Conservation (phyloP, 1,140 invertebrate genomes). For the Anastrepha obliqua region DNA sequence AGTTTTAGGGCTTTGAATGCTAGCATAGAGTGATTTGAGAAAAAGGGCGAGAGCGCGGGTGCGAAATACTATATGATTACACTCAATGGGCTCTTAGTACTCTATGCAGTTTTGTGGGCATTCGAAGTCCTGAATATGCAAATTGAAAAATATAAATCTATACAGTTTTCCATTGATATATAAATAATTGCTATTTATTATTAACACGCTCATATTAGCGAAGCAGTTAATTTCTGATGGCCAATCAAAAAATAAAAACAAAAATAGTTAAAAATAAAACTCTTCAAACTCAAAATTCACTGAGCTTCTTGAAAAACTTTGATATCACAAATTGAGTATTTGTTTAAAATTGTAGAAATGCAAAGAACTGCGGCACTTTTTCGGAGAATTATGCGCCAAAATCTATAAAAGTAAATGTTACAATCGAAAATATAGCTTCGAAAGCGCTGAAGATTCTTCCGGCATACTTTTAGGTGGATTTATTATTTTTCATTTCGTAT, state of each 20-base stretch:
- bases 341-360: too few species aligned
- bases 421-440: too few species aligned
- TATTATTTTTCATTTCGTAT: conserved; percentile 55
- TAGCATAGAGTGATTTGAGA: conserved; percentile 32
- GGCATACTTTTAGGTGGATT: neutral
- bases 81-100: neutral
- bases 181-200: neutral
- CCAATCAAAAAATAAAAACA: too few species aligned
- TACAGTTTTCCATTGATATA: conserved; percentile 31
- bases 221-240: neutral
- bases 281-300: too few species aligned
- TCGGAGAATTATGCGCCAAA: too few species aligned
- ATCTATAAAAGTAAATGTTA: too few species aligned
- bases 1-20: conserved; percentile 58
- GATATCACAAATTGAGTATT: too few species aligned
- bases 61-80: neutral
- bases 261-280: too few species aligned
- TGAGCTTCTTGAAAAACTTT: too few species aligned
- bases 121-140: conserved; percentile 58
- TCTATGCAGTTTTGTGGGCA: conserved; percentile 28
- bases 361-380: too few species aligned
- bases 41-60: neutral
- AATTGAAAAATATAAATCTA: conserved; percentile 56
- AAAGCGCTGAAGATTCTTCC: too few species aligned
- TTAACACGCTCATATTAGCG: neutral